Evolutionary conservation across 2,797 vertebrate species (phyloP).

Genomic region (Sorex maritimensis): DNA sequence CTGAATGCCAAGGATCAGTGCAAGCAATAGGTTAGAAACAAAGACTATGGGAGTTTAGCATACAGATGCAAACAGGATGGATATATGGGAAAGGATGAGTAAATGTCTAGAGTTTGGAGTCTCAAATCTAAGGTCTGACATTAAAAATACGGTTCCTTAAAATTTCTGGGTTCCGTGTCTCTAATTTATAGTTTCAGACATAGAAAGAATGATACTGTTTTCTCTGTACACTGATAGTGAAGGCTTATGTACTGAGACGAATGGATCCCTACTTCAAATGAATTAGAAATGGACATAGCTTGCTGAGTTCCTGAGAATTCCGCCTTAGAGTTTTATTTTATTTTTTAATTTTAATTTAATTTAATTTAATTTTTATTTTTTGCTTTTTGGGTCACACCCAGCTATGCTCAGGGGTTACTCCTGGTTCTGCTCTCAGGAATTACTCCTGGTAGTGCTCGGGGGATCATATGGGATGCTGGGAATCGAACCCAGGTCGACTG

Average conservation of each 20-base stretch:
- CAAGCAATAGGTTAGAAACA: neutral
- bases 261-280: constrained; percentile 15
- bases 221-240: neutral
- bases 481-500: too few relatives aligned
- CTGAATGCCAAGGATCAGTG: constrained; percentile 36
- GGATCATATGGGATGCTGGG: too few relatives aligned
- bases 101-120: neutral
- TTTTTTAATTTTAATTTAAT: too few relatives aligned
- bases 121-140: neutral
- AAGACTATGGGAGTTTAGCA: neutral
- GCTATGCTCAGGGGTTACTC: too few relatives aligned
- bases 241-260: constrained; percentile 14
- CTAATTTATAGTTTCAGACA: constrained; percentile 38
- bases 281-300: constrained; percentile 40
- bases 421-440: too few relatives aligned
- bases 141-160: neutral
- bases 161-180: neutral
- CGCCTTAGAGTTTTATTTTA: neutral
- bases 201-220: constrained; percentile 15
- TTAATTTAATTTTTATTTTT: too few relatives aligned
- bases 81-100: neutral
- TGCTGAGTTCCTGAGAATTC: constrained; percentile 19
- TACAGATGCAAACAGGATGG: neutral
- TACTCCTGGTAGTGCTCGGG: too few relatives aligned
- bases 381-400: too few relatives aligned